Base-by-base conservation (phyloP, 1,140 invertebrate genomes). In the Papilio machaon region DNA sequence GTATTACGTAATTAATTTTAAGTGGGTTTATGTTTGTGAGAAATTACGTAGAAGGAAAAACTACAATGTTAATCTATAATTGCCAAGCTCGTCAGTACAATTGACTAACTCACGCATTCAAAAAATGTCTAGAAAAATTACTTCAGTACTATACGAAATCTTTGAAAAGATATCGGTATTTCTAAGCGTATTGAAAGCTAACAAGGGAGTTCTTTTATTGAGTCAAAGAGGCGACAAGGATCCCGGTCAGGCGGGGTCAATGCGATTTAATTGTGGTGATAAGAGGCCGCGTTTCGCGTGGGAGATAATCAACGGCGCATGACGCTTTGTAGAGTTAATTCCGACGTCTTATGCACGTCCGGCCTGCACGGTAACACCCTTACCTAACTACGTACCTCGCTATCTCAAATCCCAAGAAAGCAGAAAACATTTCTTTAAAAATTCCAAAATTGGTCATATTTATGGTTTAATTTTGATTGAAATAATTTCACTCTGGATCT, bases 211-310 rank as follows among this genome's bases (percentile, higher is more conserved):
- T 35, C 64, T 77, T 78, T 80, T 85, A 85, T 85, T 85, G 84
- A 85, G 83, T 87, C 83, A 81, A 80, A 85, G 82, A 87, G 82
- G 86, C 83, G 85, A 87, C 86, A 85, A 85, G 83, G 84, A 84
- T 84, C 81, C 80, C 85, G 87, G 87, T 89, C 87, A 86, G 67
- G 81, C 82, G 85, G 86, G 89, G 89, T 92, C 91, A 91, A 88
- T 87, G 85, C 87, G 89, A 91, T 92, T 91, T 92, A 92, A 92
- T 92, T 93, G 89, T 90, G 81, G 84, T 81, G 86, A 90, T 90
- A 91, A 92, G 85, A 88, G 84, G 85, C 84, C 75, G 85, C 84
- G 81, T 86, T 87, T 85, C 80, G 88, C 90, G 90, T 91, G 90
- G 89, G 91, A 91, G 88, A 87, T 84, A 73, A 81, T 83, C 86